Evolutionary conservation across 1,140 invertebrate species (phyloP).

Genomic region (Trichonephila clavipes): DNA sequence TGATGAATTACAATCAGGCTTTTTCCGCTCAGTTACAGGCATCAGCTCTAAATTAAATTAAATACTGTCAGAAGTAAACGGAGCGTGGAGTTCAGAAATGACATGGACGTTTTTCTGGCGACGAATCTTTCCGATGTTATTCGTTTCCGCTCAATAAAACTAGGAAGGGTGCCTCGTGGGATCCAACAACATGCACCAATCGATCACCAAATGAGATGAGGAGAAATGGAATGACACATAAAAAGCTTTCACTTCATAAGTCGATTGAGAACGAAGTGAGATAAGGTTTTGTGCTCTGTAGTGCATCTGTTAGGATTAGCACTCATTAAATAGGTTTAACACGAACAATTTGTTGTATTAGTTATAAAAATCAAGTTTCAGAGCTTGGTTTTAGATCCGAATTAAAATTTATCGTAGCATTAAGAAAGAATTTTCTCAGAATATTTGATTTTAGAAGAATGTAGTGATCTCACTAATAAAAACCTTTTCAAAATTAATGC

Average conservation of each 20-base stretch:
- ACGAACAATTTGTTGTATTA: background rate
- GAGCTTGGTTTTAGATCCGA: background rate
- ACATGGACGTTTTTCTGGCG: background rate
- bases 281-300: background rate
- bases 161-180: background rate
- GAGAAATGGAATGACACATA: background rate
- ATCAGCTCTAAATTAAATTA: conserved; percentile 8
- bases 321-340: background rate
- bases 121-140: background rate
- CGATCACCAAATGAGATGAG: background rate
- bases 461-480: too few species aligned
- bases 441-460: too few species aligned
- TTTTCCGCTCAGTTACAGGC: background rate
- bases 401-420: background rate
- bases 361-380: background rate
- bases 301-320: too few species aligned
- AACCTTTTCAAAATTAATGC: too few species aligned
- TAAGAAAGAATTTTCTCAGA: too few species aligned
- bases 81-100: background rate
- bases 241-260: background rate
- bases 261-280: background rate
- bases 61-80: background rate
- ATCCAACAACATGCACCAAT: background rate
- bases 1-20: background rate
- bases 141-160: background rate